Base-by-base conservation (phyloP, 2,113 vertebrate genomes). In the Bubo bubo region DNA sequence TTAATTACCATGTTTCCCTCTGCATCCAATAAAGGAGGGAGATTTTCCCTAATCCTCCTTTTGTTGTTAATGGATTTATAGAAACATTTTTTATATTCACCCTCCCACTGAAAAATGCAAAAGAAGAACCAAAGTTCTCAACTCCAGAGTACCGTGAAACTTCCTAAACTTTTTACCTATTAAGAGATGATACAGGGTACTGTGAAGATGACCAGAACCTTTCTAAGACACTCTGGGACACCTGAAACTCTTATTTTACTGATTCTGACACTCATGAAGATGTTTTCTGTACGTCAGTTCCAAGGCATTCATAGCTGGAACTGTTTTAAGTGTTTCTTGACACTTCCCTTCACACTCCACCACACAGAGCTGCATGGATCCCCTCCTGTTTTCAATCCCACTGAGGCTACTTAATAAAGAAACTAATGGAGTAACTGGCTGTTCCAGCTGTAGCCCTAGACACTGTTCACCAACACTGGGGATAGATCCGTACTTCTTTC, bases 271-370 rank as follows among this genome's bases (percentile, higher is more conserved):
- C 20, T 67, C 27, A 17, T 8, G 5, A 90, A 59, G 0, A 1
- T 30, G 10, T 77, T 56, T 77, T 56, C 32, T 14, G 12, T 4
- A 2, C 0, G 0, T 30, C 6, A 14, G 74, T 58, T 90, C n/a
- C 11, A 34, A 56, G 32, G 17, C 9, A 47, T 5, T 82, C 37
- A 21, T 23, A 24, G 10, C 8, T 88, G 47, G 66, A 53, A 43
- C 10, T 16, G 4, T 37, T 86, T 39, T 27, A 67, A 70, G 34
- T 19, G 27, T 34, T 79, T 59, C 28, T 39, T 28, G 43, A 49
- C 43, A 43, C 8, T 55, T 27, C 12, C 12, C 9, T 70, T 22
- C 14, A 59, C 8, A 4, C 11, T 30, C 27, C 4, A 32, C 18
- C 62, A 52, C 4, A 8, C 4, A 26, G 18, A 58, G 6, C 19